Conservation (phyloP, 2,113 vertebrate genomes). For the Chlorodrepanis virens region DNA sequence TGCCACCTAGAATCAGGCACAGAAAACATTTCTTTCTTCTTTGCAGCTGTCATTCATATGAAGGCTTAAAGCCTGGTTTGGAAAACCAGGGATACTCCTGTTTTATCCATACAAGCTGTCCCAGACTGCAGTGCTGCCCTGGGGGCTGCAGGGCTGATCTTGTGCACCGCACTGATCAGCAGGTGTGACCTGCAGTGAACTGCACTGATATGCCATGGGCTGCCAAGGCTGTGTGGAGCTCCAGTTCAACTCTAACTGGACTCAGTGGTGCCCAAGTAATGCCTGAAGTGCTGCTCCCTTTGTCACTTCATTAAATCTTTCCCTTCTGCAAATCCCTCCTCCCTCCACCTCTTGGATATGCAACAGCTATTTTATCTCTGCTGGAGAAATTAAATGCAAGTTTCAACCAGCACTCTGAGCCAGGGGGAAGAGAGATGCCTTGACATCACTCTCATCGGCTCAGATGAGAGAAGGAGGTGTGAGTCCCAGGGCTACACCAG, state of each 20-base stretch:
- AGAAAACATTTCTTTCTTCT: not conserved
- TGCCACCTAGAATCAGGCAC: not conserved
- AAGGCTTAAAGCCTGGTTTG: not conserved
- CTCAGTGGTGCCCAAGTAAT: not conserved
- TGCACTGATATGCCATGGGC: rapidly evolving
- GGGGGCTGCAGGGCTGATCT: not conserved
- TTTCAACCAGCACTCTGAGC: not conserved
- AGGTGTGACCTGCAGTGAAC: not conserved
- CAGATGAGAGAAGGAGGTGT: not conserved
- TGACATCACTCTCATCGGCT: rapidly evolving
- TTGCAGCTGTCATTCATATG: not conserved
- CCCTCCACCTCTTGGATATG: not conserved
- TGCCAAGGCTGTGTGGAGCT: not conserved
- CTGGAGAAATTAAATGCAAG: not conserved
- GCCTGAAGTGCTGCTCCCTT: not conserved
- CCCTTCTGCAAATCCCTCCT: not conserved
- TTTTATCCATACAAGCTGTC: not conserved
- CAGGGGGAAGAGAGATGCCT: not conserved
- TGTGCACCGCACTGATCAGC: not conserved
- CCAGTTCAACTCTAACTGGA: not conserved
- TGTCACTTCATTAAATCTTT: not conserved
- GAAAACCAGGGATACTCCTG: not conserved
- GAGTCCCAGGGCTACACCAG: not conserved
- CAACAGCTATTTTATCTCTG: not conserved
- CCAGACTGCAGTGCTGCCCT: not conserved